Base-by-base conservation (phyloP, 2,797 vertebrate species). In the Oceanodroma leucorhoa region DNA sequence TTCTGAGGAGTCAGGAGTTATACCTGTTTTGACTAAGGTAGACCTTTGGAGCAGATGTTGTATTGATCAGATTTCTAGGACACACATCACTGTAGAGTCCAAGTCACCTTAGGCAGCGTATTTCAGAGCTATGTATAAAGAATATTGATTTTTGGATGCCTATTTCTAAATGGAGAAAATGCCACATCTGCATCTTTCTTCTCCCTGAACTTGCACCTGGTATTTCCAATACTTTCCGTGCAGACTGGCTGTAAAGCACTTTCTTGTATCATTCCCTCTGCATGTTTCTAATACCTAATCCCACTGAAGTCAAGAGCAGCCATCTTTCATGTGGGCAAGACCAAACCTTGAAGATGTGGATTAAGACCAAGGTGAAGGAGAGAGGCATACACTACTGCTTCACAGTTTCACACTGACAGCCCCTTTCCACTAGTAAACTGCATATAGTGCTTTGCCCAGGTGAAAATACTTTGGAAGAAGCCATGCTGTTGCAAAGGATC, bases 61-160 rank as follows among this genome's bases (percentile, higher is more conserved):
- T 94, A 96, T 96, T 51, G 94, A 95, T 96, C 76, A 45, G 50
- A 92, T 92, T 87, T 96, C 1, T 73, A 92, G 96, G 90, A 89
- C 90, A 78, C 93, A 50, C 83, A 93, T 94, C 75, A 69, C 50
- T 58, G 76, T 71, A 78, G 41, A 75, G 72, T 87, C n/a, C 78
- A 83, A 92, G 93, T 90, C 94, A 92, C 90, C 95, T 95, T 93
- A 92, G 83, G 88, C 93, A 94, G 94, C 96, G 71, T 83, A 91
- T 95, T 96, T 94, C 92, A 93, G 72, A 87, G 62, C 81, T 94
- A 58, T 77, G 65, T 91, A 93, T 95, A 95, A 96, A 75, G 75
- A 92, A 65, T 95, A 96, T 96, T 95, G 96, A 96, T 95, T 93
- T 94, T 87, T 71, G 21, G 61, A 89, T 3, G 9, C 75, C 73